Conservation (phyloP, 1,140 invertebrate species). For the Temnothorax nylanderi region DNA sequence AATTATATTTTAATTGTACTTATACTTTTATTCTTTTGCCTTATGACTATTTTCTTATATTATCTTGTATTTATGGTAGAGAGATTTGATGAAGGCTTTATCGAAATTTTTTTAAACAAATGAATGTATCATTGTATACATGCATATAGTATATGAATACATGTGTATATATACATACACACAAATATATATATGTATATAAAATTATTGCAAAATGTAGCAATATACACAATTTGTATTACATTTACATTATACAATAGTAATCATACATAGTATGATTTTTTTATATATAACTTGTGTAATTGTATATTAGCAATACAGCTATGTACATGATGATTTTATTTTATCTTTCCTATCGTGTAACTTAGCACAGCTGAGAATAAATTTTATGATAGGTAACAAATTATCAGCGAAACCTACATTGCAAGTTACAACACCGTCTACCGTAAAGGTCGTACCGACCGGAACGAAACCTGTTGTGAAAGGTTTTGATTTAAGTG, state of each 20-base stretch:
- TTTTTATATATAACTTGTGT: constrained; percentile 33
- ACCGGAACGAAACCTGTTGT: constrained; percentile 72
- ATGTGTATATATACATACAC: not conserved
- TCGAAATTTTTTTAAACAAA: not conserved
- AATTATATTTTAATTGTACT: constrained; percentile 7
- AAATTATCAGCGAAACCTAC: constrained; percentile 75
- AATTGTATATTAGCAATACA: constrained; percentile 49
- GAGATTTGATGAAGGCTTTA: not conserved
- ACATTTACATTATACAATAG: not conserved
- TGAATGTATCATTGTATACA: not conserved
- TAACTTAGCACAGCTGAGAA: constrained; percentile 25
- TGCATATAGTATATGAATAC: not conserved
- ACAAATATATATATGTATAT: not conserved
- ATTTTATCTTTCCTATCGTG: not conserved
- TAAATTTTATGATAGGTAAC: constrained; percentile 77
- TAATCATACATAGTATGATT: not conserved
- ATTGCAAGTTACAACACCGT: constrained; percentile 74
- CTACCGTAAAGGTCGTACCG: constrained; percentile 80
- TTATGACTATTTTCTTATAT: not conserved
- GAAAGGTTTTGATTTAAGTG: constrained; percentile 79
- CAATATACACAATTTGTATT: not conserved
- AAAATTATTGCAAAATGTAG: not conserved
- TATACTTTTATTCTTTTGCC: not conserved
- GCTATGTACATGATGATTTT: not conserved
- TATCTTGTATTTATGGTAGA: not conserved